Base-by-base conservation (phyloP, 1,140 invertebrate species). In the Caenorhabditis briggsae region DNA sequence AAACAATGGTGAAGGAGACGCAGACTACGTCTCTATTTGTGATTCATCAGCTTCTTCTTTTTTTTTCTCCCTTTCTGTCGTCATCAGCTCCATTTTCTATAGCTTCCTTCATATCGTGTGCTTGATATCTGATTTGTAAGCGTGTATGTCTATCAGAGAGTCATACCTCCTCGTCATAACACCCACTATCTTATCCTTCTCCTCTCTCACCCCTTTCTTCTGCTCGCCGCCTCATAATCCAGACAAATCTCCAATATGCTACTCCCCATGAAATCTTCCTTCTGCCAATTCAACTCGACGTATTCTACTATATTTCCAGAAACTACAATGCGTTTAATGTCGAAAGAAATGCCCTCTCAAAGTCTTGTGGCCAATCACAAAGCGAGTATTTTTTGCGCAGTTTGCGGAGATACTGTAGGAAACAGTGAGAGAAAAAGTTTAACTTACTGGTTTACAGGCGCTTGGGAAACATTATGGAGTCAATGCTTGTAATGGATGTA, bases 391-490 rank as follows among this genome's bases (percentile, higher is more conserved):
- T 46, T 43, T 11, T 90, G 90, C 64, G 90, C 89, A 50, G 90
- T 90, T 16, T 90, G 90, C 82, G 90, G 90, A 18, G 90, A 90
- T 86, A 78, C 84, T 58, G 89, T 90, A 56, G 74, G 90, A 70
- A 43, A 46, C 7, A 78, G 50, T 46, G 20, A 78, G 65, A 18
- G 16, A 12, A 11, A 43, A 23, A 16, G 41, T 82, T 33, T 48
- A 25, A 86, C 33, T 74, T 23, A 18, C 16, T 14, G 86, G 12
- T 16, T 43, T 65, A 55, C n/a, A 90, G 89, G 90, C 90, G 41
- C 70, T 90, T 12, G 90, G 90, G 14, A 90, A 91, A 48, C 90
- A 90, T 74, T 90, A 90, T 78, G 90, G 90, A 18, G 88, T 88
- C 2, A 88, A 84, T 56, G 90, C 90, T 2, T 90, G 90, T 41